Percentiles rank a stretch among this genome's conserved stretches.
Evolutionary conservation across 1,140 invertebrate genomes (phyloP).

Genomic region (Cherax destructor): DNA sequence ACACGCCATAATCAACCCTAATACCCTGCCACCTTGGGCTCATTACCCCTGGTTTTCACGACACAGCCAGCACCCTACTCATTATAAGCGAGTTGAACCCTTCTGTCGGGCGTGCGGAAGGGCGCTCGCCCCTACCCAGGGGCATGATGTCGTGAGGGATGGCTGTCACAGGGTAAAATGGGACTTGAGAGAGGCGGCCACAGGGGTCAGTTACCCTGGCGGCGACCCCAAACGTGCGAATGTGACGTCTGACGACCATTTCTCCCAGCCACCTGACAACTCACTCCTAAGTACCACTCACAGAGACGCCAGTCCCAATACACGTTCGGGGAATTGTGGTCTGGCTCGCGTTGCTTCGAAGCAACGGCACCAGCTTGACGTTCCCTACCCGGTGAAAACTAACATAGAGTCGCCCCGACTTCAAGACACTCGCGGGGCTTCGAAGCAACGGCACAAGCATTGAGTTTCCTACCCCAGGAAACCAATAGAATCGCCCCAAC

Average conservation of each 20-base stretch:
- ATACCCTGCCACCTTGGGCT: slow-evolving; percentile 24
- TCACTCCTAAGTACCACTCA: slow-evolving; percentile 45
- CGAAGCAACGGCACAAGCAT: no score
- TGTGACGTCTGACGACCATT: slow-evolving; percentile 63
- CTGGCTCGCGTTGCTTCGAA: not conserved
- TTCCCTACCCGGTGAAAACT: no score
- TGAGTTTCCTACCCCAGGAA: no score
- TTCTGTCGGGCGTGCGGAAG: slow-evolving; percentile 40
- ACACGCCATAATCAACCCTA: slow-evolving; percentile 56
- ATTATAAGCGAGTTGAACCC: slow-evolving; percentile 57
- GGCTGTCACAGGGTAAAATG: slow-evolving; percentile 22
- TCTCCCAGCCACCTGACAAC: slow-evolving; percentile 66
- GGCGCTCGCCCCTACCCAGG: slow-evolving; percentile 30
- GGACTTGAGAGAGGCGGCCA: not conserved
- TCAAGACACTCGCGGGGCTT: no score
- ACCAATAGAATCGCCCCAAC: no score
- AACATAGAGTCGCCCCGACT: no score
- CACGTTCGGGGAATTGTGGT: slow-evolving; percentile 46
- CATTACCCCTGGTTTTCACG: slow-evolving; percentile 22
- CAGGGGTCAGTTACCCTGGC: slow-evolving; percentile 21
- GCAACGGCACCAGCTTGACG: no score
- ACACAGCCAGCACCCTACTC: slow-evolving; percentile 7
- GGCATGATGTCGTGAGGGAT: slow-evolving; percentile 51
- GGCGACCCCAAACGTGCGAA: slow-evolving; percentile 15
- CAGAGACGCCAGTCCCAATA: slow-evolving; percentile 22